Base-by-base conservation (phyloP, 2,888 invertebrate genomes). In the Parnassius smintheus region DNA sequence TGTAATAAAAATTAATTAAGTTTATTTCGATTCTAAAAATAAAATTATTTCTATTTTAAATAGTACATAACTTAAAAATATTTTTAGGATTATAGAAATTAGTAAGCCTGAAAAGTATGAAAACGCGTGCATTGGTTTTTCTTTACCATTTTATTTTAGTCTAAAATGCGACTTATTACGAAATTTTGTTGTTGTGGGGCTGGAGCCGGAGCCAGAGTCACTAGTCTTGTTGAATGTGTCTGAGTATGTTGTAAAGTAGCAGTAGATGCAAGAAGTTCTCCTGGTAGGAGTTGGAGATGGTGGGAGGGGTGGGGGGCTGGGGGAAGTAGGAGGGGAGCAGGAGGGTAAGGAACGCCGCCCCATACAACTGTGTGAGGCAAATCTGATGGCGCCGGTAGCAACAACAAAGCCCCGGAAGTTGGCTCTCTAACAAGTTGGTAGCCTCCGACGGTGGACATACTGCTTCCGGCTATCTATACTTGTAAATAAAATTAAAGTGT, bases 391-490 rank as follows among this genome's bases (percentile, higher is more conserved):
- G 96, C 93, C 54, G 96, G 96, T 72, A 97, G 92, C 68, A 97
- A 94, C 69, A 97, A 93, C 66, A 97, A 92, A 72, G 96, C 96
- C 54, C 97, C 97, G 3, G 96, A 96, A 25, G 95, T 93, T 44
- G 97, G 96, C 82, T 98, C 98, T 68, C 97, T 94, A 58, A 96
- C 95, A 77, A 98, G 93, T 87, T 97, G 97, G 86, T 95, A 96
- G 64, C 97, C 97, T 65, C 96, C 94, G 64, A 96, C 78, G 92
- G 95, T 91, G 86, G 94, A 80, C 92, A 95, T 92, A 49, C 87
- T 87, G 49, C 83, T 82, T 62, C 85, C 88, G 56, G n/a, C n/a
- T n/a, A n/a, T n/a, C n/a, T n/a, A n/a, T n/a, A n/a, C n/a, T n/a
- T n/a, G n/a, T n/a, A n/a, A n/a, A n/a, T n/a, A n/a, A n/a, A n/a